Evolutionary conservation across 92 coral and sea anemone genomes (phyloP).

Genomic region (Pocillopora grandis): DNA sequence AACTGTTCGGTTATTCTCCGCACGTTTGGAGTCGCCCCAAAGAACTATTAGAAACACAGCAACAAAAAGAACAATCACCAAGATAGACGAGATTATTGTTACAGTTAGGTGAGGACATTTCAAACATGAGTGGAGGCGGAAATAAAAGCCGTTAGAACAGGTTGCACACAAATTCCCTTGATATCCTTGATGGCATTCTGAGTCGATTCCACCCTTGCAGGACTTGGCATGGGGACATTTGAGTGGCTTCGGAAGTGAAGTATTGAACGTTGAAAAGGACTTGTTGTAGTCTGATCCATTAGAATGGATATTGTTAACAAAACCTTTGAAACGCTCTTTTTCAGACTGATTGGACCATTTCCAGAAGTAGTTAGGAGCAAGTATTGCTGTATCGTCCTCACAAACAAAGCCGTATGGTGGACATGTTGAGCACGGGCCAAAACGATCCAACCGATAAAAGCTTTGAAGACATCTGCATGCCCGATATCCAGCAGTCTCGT

Average conservation of each 20-base stretch:
- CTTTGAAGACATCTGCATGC: too few relatives aligned
- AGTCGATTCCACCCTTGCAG: constrained; percentile 40
- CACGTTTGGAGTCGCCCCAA: constrained; percentile 37
- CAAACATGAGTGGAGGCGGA: constrained; percentile 32
- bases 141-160: constrained; percentile 29
- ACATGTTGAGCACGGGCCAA: too few relatives aligned
- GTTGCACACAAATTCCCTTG: constrained; percentile 40
- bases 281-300: too few relatives aligned
- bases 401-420: too few relatives aligned
- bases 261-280: too few relatives aligned
- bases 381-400: too few relatives aligned
- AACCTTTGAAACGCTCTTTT: too few relatives aligned
- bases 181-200: constrained; percentile 36
- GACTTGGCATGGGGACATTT: constrained; percentile 43
- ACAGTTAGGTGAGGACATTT: constrained; percentile 30
- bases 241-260: constrained; percentile 25
- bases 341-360: too few relatives aligned
- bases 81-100: constrained; percentile 21
- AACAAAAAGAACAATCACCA: constrained; percentile 31
- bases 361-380: too few relatives aligned
- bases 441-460: too few relatives aligned
- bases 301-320: too few relatives aligned
- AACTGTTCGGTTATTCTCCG: constrained; percentile 39
- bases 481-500: too few relatives aligned
- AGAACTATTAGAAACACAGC: constrained; percentile 27